These are phyloP conservation scores for Poeciliopsis turrubarensis DNA, from an alignment of 2,113 vertebrate species.

Conservation along the genomic window DNA sequence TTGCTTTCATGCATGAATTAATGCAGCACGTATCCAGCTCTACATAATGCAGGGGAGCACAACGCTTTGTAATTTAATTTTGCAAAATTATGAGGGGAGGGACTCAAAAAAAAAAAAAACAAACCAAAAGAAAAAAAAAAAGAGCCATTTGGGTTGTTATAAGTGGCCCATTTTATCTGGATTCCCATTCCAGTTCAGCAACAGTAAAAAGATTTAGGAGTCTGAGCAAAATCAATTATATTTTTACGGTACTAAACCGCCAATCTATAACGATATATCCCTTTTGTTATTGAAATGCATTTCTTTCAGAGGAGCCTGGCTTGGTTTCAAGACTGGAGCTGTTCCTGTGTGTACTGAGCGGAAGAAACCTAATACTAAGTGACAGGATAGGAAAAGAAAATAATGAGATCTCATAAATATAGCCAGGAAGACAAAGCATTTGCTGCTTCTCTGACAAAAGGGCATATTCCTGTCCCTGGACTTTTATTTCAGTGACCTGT, in stretches of 20 bases:
- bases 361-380: conserved; percentile 71
- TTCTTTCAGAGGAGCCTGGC: conserved; percentile 59
- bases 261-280: conserved; percentile 61
- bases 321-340: conserved; percentile 58
- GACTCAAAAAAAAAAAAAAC: conserved; percentile 17
- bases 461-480: conserved; percentile 59
- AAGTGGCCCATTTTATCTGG: conserved; percentile 59
- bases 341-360: conserved; percentile 59
- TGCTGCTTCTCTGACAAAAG: conserved; percentile 40
- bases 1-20: conserved; percentile 79
- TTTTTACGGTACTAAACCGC: conserved; percentile 62
- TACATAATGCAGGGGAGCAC: conserved; percentile 65
- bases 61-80: conserved; percentile 70
- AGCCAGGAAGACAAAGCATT: conserved; percentile 57
- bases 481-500: conserved; percentile 56
- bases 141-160: conserved; percentile 46
- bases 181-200: conserved; percentile 56
- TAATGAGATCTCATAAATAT: conserved; percentile 74
- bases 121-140: no score
- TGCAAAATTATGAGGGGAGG: conserved; percentile 61
- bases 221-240: conserved; percentile 67
- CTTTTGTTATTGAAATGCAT: conserved; percentile 68
- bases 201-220: conserved; percentile 54
- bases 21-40: conserved; percentile 63
- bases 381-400: conserved; percentile 76